Base-by-base conservation (phyloP, 2,113 vertebrate species). In the Alosa alosa region DNA sequence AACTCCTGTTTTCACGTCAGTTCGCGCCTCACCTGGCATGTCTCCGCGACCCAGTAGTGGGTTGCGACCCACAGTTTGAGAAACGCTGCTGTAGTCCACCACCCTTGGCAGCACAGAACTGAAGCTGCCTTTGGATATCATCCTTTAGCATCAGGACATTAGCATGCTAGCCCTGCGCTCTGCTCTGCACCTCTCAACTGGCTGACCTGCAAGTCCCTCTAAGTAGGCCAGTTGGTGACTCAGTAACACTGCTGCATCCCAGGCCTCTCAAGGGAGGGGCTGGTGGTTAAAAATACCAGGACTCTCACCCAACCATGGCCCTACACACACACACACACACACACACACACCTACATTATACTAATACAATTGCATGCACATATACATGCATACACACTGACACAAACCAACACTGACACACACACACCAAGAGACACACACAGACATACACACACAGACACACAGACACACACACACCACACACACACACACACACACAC, bases 151-250 rank as follows among this genome's bases (percentile, higher is more conserved):
- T n/a, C 9, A 25, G 31, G 25, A 11, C 64, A 36, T 72, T 72
- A 36, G 64, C 64, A 72, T 36, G n/a, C 64, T 72, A 72, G 64
- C n/a, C 64, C 25, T 72, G 64, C 11, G 64, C 60, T 22, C 60
- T 9, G 60, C n/a, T 72, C 64, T 31, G 10, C 64, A 31, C 64
- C 64, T 72, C 25, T 72, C 64, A 4, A 72, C 64, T 72, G 64
- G 64, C 64, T 31, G 64, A 31, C 64, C 64, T 72, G 64, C 64
- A 36, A 36, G 64, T 72, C n/a, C n/a, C 25, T 31, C n/a, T 72
- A 72, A 72, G 64, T 72, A 72, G 64, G 64, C 25, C 64, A 72
- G 9, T 72, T 31, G 64, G 64, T 72, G 64, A 31, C 64, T 72
- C 64, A 72, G 64, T 72, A 10, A 72, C 64, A 72, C 64, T 31